Base-by-base conservation (phyloP, 2,888 invertebrate species). In the Koerneria pararmatus region DNA sequence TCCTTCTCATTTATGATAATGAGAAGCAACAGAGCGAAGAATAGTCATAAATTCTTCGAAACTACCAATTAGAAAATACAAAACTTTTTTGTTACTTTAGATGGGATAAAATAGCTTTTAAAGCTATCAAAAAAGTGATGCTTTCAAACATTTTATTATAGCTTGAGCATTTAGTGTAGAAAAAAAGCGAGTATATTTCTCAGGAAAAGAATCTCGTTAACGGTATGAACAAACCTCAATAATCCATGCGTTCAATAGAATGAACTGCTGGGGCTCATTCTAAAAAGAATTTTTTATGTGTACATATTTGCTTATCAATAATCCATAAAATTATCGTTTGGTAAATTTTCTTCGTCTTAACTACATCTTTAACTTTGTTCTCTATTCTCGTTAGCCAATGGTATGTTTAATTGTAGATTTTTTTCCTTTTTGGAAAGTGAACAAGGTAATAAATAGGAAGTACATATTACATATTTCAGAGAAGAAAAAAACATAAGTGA, bases 201-300 rank as follows among this genome's bases (percentile, higher is more conserved):
- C 2, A 3, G 11, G 15, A 22, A 3, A 24, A 24, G 24, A 27
- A n/a, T 24, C 22, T 56, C 4, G 22, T 32, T 31, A n/a, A 51
- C 53, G 19, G 19, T 58, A 35, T 24, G 60, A 49, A 57, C 64
- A 48, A 60, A 79, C 80, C 75, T 80, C 80, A 57, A 80, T 82
- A 64, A 82, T 79, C 81, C 81, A 81, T 0, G 81, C 79, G 65
- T 81, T 81, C 34, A 81, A 71, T 41, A 82, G 69, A 57, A 81
- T 77, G 73, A 76, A 80, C 70, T 81, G 81, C 67, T 80, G 78
- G 2, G 82, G 81, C 65, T 81, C 81, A 63, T 81, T 82, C 81
- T 81, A 58, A 69, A 77, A 71, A 53, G 29, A n/a, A 1, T 46
- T 8, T 34, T 51, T n/a, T 66, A 5, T 4, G 27, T 35, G 3